Evolutionary conservation across 1,140 invertebrate species (phyloP), one percentile per base, ranked within the genome.

Genomic region (Danaus plexippus): DNA sequence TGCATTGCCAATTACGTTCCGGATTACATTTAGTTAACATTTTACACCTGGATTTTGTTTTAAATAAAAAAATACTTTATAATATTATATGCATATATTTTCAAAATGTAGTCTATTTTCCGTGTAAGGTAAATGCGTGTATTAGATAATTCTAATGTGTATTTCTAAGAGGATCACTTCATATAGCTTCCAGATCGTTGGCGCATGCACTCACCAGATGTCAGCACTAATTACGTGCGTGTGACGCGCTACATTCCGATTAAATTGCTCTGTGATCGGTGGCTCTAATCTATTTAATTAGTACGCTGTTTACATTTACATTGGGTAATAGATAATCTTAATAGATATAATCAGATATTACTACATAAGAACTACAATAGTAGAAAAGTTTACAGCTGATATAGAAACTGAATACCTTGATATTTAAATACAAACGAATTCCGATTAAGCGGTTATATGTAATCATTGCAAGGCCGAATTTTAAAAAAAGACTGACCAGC

Each of bases 181-280:
- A 44, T 47, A 43, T 50, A 64, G 57, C 62, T 67, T 49, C 54
- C 51, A 53, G 52, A 18, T 47, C 61, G 56, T 13, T 64, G 64
- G 54, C 51, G 61, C 59, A 57, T 55, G 56, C 52, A 49, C 49
- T 32, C 55, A 53, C 62, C 74, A 77, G 75, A 77, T 75, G 75
- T 75, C 71, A 65, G 51, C 52, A 59, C 66, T 75, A 76, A 78
- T 78, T 76, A 77, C 66, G 54, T 60, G 63, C 66, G 65, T 59
- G 59, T 69, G 73, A 75, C 71, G 63, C 51, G 59, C 50, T 57
- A 44, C 73, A 76, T 78, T 78, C 75, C 71, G 67, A 74, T 73
- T 61, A 72, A 72, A 78, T 71, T 56, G 47, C 43, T 49, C 47
- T 41, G 47, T 56, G 18, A n/a, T 43, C 18, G 47, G 46, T 43